Evolutionary conservation across 1,140 invertebrate species (phyloP).

Genomic region (Drosophila navojoa): DNA sequence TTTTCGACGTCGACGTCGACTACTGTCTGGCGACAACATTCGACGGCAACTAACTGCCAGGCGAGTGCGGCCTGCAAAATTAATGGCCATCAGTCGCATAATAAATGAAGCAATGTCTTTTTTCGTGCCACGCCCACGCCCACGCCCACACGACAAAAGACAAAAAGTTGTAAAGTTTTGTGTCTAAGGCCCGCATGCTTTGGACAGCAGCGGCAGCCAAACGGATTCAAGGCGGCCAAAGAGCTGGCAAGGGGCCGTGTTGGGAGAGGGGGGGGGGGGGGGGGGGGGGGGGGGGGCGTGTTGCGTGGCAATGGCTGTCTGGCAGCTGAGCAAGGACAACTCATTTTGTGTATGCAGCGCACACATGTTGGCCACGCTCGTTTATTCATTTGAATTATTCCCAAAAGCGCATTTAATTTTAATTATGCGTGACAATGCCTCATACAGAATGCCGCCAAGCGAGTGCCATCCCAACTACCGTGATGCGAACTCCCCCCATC

Average conservation of each 20-base stretch:
- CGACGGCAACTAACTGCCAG: constrained; percentile 27
- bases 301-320: neutral
- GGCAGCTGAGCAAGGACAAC: constrained; percentile 48
- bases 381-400: constrained; percentile 84
- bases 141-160: constrained; percentile 39
- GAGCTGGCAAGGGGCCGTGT: no score
- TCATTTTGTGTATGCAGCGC: constrained; percentile 77
- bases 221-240: no score
- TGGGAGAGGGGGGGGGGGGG: no score
- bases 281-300: no score
- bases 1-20: constrained; percentile 24
- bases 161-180: constrained; percentile 54
- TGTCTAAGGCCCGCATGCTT: constrained; percentile 30
- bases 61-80: constrained; percentile 63
- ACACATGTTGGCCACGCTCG: constrained; percentile 77
- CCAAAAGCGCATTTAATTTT: constrained; percentile 83
- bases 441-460: constrained; percentile 56
- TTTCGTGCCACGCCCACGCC: constrained; percentile 5
- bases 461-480: no score
- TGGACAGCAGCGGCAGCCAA: neutral
- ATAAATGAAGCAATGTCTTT: constrained; percentile 70
- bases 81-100: constrained; percentile 79
- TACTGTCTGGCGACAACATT: constrained; percentile 27
- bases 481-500: neutral
- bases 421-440: constrained; percentile 83